phyloP scores from a whole-genome alignment of 2,888 invertebrate genomes.

The Aleiodes testaceus region DNA sequence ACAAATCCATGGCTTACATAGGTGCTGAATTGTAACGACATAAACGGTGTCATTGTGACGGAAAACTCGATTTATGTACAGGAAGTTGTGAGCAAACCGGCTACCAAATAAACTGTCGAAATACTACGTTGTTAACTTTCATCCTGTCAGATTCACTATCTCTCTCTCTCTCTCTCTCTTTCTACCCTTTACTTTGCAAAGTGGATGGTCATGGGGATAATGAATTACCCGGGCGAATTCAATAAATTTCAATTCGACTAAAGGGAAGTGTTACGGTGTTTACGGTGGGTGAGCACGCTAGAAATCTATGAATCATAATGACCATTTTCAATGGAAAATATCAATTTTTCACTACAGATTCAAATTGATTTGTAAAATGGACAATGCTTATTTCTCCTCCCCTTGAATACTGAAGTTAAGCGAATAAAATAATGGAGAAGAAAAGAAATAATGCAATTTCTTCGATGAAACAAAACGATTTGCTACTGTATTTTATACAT shows the following conservation, averaged over 20 bases:
- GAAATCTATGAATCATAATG: constrained; percentile 53
- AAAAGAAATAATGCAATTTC: neutral
- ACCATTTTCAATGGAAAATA: constrained; percentile 41
- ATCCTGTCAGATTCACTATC: neutral
- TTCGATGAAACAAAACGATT: neutral
- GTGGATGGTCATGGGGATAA: constrained; percentile 46
- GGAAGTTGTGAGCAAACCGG: constrained; percentile 62
- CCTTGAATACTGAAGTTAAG: neutral
- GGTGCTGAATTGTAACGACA: constrained; percentile 39
- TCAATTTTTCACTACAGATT: neutral
- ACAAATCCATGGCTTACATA: constrained; percentile 15
- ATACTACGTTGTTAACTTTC: constrained; percentile 46
- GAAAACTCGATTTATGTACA: constrained; percentile 62
- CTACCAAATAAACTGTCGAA: constrained; percentile 55
- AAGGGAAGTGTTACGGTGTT: constrained; percentile 50
- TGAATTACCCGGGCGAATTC: constrained; percentile 50
- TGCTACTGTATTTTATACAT: constrained; percentile 33
- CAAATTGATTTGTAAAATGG: constrained; percentile 9
- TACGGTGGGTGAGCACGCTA: constrained; percentile 53
- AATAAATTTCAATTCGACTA: constrained; percentile 57
- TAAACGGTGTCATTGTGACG: constrained; percentile 62
- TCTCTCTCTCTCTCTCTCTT: constrained; percentile 4
- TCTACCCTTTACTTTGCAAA: constrained; percentile 1
- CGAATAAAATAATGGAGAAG: neutral
- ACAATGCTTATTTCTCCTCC: neutral